Evolutionary conservation across 2,888 invertebrate species (phyloP).

Genomic region (Opisthograptis luteolata): DNA sequence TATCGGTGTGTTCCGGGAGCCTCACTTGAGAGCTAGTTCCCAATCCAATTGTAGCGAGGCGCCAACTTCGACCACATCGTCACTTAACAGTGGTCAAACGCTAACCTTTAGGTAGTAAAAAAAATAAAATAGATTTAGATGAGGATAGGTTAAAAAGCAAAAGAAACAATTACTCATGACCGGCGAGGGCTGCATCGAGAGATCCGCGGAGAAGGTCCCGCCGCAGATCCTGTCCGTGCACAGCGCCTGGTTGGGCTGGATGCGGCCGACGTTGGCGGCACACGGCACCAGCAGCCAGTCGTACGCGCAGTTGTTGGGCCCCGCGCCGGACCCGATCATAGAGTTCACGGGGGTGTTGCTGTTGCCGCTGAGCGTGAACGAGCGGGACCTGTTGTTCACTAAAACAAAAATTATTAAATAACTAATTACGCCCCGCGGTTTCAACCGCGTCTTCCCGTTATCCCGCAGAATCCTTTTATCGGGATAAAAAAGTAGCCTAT

Average conservation of each 20-base stretch:
- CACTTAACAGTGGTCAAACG: no score
- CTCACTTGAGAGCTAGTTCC: no score
- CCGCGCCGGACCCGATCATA: slow-evolving; percentile 87
- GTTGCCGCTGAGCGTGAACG: slow-evolving; percentile 92
- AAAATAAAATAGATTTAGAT: no score
- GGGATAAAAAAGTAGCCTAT: no score
- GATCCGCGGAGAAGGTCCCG: slow-evolving; percentile 90
- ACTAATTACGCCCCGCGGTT: no score
- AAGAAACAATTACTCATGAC: slow-evolving; percentile 88
- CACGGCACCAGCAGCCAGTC: slow-evolving; percentile 94
- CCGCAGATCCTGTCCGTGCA: slow-evolving; percentile 94
- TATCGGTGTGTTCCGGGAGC: no score
- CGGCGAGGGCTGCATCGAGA: slow-evolving; percentile 87
- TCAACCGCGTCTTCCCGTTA: no score
- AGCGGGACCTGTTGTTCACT: slow-evolving; percentile 89
- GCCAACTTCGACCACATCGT: no score
- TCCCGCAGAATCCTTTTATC: no score
- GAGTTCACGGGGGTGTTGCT: slow-evolving; percentile 88
- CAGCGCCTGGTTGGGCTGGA: slow-evolving; percentile 81
- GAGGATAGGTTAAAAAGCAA: no score
- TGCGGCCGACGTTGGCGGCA: slow-evolving; percentile 87
- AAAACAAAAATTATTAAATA: slow-evolving; percentile 38
- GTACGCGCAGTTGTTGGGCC: slow-evolving; percentile 87
- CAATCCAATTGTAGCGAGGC: no score
- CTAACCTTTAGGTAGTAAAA: no score